Base-by-base conservation (phyloP, 2,888 invertebrate species). In the Carabus problematicus region DNA sequence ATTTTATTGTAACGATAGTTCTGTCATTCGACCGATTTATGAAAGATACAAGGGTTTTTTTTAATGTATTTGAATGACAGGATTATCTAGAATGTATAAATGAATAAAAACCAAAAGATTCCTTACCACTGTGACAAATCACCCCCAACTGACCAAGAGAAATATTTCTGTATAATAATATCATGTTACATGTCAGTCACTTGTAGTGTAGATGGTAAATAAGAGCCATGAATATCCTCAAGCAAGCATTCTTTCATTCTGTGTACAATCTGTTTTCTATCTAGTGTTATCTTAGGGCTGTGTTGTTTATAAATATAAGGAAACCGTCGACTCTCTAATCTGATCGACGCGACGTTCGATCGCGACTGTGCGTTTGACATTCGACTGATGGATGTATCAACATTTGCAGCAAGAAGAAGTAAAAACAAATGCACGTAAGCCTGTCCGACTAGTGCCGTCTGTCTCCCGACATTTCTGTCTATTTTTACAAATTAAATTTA, bases 71-170 rank as follows among this genome's bases (percentile, higher is more conserved):
- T 12, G 49, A 67, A 67, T 67, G 59, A 55, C 67, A 67, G 60
- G 43, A 67, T 55, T 60, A 60, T 67, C 14, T 60, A 54, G 42
- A 60, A 16, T 12, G 18, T 56, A 0, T 52, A 52, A 18, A 52
- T 56, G 54, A 58, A 59, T 59, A 66, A 59, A 59, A 14, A 40
- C 52, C 14, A 67, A 67, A 67, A 67, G 67, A 67, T 67, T 67
- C 67, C 67, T 67, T 67, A 59, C 67, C 67, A 60, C 49, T 60
- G 67, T 67, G 67, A 67, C 67, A 67, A 67, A 67, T 67, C 67
- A 67, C 67, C 60, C 29, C 54, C 16, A 66, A 67, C 41, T 52
- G 67, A 67, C 67, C 67, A 67, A 64, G 12, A 56, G 29, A 56
- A 67, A 67, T 41, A 47, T 67, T 47, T 67, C 60, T 54, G 54